These are phyloP conservation scores for Myotis brandtii DNA, from an alignment of 2,113 vertebrate genomes.

Conservation along the genomic window DNA sequence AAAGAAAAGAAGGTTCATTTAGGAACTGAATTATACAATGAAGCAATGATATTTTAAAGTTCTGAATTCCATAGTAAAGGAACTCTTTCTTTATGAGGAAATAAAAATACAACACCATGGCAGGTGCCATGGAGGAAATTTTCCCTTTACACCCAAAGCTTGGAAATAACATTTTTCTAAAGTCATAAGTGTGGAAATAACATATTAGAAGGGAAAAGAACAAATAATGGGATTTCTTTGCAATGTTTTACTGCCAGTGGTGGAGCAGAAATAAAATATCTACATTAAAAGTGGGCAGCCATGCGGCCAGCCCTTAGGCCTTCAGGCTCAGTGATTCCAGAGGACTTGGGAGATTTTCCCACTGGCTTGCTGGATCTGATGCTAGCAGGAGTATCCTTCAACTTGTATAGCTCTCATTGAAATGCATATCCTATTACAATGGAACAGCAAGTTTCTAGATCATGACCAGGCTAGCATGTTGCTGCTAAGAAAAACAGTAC, in stretches of 20 bases:
- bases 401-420: slow-evolving; percentile 71
- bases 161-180: slow-evolving; percentile 76
- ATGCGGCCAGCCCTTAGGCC: not conserved
- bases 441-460: slow-evolving; percentile 79
- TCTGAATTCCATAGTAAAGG: slow-evolving; percentile 28
- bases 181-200: slow-evolving; percentile 65
- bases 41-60: slow-evolving; percentile 53
- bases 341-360: slow-evolving; percentile 64
- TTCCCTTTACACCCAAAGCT: slow-evolving; percentile 66
- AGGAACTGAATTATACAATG: slow-evolving; percentile 42
- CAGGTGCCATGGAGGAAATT: slow-evolving; percentile 45
- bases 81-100: slow-evolving; percentile 53
- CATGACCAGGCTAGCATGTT: slow-evolving; percentile 71
- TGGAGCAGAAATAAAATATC: slow-evolving; percentile 65
- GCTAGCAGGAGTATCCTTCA: slow-evolving; percentile 59
- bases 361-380: slow-evolving; percentile 61
- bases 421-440: slow-evolving; percentile 78
- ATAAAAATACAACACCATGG: slow-evolving; percentile 16
- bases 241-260: slow-evolving; percentile 52
- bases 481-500: slow-evolving; percentile 71
- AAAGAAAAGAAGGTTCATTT: slow-evolving; percentile 40
- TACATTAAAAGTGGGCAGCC: not conserved
- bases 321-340: slow-evolving; percentile 40
- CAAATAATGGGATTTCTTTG: slow-evolving; percentile 76
- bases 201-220: slow-evolving; percentile 49